These are phyloP conservation scores for Melipona beecheii DNA, from an alignment of 2,888 invertebrate species.

Conservation along the genomic window DNA sequence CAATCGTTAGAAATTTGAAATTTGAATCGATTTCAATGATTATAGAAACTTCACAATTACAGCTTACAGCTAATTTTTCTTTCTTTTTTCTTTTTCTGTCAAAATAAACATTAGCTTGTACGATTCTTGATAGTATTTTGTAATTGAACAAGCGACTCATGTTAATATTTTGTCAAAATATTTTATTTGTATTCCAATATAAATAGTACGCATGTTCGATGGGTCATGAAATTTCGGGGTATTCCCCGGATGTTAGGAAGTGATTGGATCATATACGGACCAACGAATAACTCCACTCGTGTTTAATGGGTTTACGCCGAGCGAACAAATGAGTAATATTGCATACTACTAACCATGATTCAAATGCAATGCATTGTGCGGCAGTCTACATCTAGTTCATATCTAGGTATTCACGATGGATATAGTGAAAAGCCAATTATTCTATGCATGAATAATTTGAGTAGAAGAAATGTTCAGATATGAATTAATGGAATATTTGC, in stretches of 20 bases:
- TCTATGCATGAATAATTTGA: constrained; percentile 47
- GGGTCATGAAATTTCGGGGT: constrained; percentile 60
- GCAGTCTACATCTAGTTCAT: constrained; percentile 47
- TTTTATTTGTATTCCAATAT: constrained; percentile 7
- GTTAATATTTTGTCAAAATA: constrained; percentile 17
- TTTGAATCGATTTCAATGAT: background rate
- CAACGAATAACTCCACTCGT: constrained; percentile 60
- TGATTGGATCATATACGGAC: constrained; percentile 66
- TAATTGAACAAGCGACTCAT: constrained; percentile 6
- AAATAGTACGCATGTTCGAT: constrained; percentile 42
- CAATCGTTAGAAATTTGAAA: constrained; percentile 26
- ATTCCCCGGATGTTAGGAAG: constrained; percentile 61
- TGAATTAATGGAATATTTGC: constrained; percentile 4
- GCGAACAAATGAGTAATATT: constrained; percentile 60
- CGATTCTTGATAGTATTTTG: background rate
- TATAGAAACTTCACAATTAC: background rate
- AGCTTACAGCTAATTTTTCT: background rate
- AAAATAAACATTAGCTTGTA: background rate
- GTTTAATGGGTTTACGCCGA: constrained; percentile 66
- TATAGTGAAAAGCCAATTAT: constrained; percentile 56
- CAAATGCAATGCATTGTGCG: constrained; percentile 58
- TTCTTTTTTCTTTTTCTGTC: background rate
- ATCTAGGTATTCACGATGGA: constrained; percentile 27
- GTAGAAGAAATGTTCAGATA: constrained; percentile 38
- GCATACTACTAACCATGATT: constrained; percentile 56